phyloP scores from a whole-genome alignment of 2,888 invertebrate species.

The Drosophila kambysellisi region DNA sequence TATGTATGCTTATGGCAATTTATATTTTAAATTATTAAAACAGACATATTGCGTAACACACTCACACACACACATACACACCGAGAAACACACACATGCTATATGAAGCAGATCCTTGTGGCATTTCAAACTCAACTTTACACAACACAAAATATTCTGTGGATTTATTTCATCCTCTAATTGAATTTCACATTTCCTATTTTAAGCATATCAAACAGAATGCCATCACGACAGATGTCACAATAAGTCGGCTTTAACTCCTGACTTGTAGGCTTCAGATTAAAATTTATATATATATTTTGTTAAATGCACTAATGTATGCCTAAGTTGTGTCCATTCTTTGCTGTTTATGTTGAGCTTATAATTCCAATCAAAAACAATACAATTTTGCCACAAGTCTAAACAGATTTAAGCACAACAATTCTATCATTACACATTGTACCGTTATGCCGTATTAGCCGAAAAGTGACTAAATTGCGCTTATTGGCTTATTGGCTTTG shows the following conservation, averaged over 20 bases:
- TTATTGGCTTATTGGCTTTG: background rate
- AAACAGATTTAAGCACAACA: background rate
- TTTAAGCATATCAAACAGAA: constrained; percentile 60
- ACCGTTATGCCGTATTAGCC: background rate
- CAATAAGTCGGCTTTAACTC: constrained; percentile 40
- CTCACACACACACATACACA: background rate
- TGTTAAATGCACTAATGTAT: background rate
- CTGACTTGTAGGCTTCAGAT: constrained; percentile 14
- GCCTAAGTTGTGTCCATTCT: background rate
- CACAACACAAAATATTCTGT: constrained; percentile 34
- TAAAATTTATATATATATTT: background rate
- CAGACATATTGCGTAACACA: constrained; percentile 66
- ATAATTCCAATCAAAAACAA: background rate
- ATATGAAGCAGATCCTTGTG: constrained; percentile 8
- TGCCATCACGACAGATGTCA: constrained; percentile 38
- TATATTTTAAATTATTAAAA: constrained; percentile 81
- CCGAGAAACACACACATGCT: background rate
- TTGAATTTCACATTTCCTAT: constrained; percentile 61
- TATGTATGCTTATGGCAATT: constrained; percentile 72
- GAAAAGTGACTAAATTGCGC: background rate
- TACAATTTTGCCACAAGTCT: background rate
- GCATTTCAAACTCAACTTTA: constrained; percentile 60
- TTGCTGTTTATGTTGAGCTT: background rate
- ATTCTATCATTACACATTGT: background rate
- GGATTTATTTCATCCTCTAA: constrained; percentile 48